phyloP scores from a whole-genome alignment of 2,113 vertebrate species.

The Takifugu bimaculatus region DNA sequence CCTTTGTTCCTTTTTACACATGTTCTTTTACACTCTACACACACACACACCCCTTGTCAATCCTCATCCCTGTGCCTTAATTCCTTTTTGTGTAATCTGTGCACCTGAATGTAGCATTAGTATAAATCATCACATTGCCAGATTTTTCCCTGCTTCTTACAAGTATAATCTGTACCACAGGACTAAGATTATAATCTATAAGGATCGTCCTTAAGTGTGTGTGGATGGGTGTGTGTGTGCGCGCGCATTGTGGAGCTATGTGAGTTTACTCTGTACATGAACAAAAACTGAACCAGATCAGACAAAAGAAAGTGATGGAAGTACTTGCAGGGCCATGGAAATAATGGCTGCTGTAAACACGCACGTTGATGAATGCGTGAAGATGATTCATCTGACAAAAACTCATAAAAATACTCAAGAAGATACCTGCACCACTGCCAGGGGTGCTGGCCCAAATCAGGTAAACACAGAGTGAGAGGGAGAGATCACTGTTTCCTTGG shows the following conservation, averaged over 20 bases:
- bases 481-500: slow-evolving; percentile 63
- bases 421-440: slow-evolving; percentile 6
- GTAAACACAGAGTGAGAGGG: slow-evolving; percentile 26
- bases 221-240: slow-evolving; percentile 7
- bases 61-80: background rate
- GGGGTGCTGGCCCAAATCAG: slow-evolving; percentile 25
- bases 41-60: background rate
- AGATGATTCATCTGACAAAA: background rate
- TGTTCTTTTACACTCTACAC: background rate
- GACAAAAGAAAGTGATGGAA: background rate
- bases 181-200: slow-evolving; percentile 29
- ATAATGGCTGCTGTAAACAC: too few relatives aligned
- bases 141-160: background rate
- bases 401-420: slow-evolving; percentile 7
- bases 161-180: slow-evolving; percentile 11
- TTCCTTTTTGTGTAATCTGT: slow-evolving; percentile 12
- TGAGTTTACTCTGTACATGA: background rate
- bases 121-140: background rate
- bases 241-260: background rate
- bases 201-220: background rate
- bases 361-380: background rate
- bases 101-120: slow-evolving; percentile 15
- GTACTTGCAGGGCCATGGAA: background rate
- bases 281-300: background rate
- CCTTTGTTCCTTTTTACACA: slow-evolving; percentile 25